phyloP scores from a whole-genome alignment of 2,888 invertebrate genomes.

The Tenthredo amoena region DNA sequence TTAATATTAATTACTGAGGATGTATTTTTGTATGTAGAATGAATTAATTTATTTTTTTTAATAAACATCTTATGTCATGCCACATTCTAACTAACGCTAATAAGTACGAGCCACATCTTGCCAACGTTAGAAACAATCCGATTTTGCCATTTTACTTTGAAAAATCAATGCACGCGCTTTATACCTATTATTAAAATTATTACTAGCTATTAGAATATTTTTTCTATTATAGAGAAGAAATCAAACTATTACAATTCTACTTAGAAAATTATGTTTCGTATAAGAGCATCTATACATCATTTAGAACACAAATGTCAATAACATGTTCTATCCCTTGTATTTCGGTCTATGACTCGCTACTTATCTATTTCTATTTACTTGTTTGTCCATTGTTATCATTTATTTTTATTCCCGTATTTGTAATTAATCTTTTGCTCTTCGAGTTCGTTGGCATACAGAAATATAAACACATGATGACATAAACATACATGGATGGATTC shows the following conservation, averaged over 20 bases:
- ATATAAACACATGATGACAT: not conserved
- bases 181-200: not conserved
- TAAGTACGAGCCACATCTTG: slow-evolving; percentile 16
- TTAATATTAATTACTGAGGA: slow-evolving; percentile 72
- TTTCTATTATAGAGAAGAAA: not conserved
- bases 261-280: not conserved
- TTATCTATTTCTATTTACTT: not conserved
- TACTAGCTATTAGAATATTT: not conserved
- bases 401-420: not conserved
- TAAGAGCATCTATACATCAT: not conserved
- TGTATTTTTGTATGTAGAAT: slow-evolving; percentile 75
- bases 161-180: not conserved
- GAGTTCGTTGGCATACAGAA: not conserved
- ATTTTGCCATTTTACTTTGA: not conserved
- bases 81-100: slow-evolving; percentile 44
- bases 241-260: not conserved
- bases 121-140: not conserved
- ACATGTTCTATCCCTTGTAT: not conserved
- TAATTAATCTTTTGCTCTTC: not conserved
- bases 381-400: not conserved
- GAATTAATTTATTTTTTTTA: slow-evolving; percentile 76
- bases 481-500: not conserved
- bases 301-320: not conserved
- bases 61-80: slow-evolving; percentile 67
- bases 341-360: not conserved